Conservation (phyloP, 2,797 vertebrate species). For the Okamejei kenojei region DNA sequence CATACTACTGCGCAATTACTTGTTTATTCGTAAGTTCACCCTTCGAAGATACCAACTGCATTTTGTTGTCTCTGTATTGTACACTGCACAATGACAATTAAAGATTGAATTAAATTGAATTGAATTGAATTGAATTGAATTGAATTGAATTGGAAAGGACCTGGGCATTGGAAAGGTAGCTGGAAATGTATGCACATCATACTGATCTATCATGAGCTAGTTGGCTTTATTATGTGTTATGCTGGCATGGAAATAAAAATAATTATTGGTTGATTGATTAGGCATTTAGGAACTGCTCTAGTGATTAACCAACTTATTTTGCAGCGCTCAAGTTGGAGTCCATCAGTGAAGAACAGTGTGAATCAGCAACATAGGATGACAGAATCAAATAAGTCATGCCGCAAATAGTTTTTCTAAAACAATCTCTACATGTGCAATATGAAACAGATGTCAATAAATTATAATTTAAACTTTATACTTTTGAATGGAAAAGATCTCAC, state of each 20-base stretch:
- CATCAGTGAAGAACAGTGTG: background rate
- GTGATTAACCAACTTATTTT: background rate
- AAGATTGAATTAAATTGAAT: no score
- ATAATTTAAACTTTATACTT: background rate
- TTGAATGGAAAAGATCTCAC: background rate
- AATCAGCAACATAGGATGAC: background rate
- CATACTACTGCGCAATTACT: no score
- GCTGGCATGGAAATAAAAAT: background rate
- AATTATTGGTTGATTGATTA: background rate
- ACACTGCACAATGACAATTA: no score
- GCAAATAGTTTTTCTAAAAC: background rate
- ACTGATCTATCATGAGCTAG: background rate
- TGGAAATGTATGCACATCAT: background rate
- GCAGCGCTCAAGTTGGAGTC: background rate
- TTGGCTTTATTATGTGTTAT: background rate
- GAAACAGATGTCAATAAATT: background rate
- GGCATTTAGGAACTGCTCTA: background rate
- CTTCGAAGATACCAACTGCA: no score
- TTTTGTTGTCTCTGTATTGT: no score
- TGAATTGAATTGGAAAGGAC: no score
- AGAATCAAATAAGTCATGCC: background rate
- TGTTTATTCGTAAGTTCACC: no score
- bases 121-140: no score
- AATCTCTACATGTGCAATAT: background rate
- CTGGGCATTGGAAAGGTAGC: background rate